Evolutionary conservation across 2,888 invertebrate species (phyloP).

Genomic region (Laothoe populi): DNA sequence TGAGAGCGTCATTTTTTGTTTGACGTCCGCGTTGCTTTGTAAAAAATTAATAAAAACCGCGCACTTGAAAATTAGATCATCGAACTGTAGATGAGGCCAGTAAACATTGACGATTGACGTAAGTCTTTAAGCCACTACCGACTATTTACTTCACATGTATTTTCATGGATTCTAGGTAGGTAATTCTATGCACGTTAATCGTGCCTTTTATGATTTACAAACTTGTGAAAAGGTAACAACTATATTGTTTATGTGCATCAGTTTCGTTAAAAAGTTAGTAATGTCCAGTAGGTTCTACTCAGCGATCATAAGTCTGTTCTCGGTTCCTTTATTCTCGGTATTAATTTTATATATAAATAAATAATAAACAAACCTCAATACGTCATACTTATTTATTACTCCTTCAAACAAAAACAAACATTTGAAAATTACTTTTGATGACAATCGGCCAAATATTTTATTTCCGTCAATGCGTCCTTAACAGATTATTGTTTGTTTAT

Average conservation of each 20-base stretch:
- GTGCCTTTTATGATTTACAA: background rate
- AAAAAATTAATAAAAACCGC: conserved; percentile 70
- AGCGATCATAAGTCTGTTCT: too few relatives aligned
- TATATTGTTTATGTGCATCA: background rate
- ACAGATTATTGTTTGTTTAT: conserved; percentile 11
- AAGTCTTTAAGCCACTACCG: background rate
- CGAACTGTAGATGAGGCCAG: conserved; percentile 73
- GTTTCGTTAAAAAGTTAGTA: too few relatives aligned
- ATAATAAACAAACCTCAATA: background rate
- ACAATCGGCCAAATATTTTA: conserved; percentile 10
- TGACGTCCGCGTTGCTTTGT: conserved; percentile 46
- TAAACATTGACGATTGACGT: conserved; percentile 61
- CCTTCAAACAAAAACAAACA: background rate
- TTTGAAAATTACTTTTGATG: conserved; percentile 8
- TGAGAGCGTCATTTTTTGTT: conserved; percentile 67
- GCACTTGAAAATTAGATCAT: conserved; percentile 76
- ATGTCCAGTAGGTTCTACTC: too few relatives aligned
- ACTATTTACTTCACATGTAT: conserved; percentile 6
- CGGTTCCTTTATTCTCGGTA: too few relatives aligned
- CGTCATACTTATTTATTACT: too few relatives aligned
- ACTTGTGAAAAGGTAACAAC: background rate
- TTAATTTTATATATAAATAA: too few relatives aligned
- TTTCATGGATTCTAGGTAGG: too few relatives aligned
- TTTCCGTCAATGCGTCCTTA: background rate
- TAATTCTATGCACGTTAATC: background rate